A percentile compares a stretch with the other conserved stretches of the same genome.
phyloP scores from a whole-genome alignment of 2,888 invertebrate genomes.

The Athalia circularis region DNA sequence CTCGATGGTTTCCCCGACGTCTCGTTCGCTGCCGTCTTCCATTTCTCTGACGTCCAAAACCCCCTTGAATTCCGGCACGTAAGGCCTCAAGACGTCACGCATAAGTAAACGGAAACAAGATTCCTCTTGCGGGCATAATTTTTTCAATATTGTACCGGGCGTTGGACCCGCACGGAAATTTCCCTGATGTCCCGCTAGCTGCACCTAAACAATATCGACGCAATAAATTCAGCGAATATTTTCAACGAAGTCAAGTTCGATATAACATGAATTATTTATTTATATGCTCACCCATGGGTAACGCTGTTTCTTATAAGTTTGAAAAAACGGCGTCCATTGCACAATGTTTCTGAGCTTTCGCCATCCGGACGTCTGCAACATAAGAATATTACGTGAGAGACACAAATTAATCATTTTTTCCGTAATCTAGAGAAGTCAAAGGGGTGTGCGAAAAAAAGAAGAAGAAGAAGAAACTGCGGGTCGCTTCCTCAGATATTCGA shows the following conservation, averaged over 20 bases:
- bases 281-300: constrained; percentile 89
- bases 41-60: constrained; percentile 67
- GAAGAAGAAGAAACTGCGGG: too few relatives aligned
- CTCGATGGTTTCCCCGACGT: not conserved
- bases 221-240: too few relatives aligned
- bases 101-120: constrained; percentile 90
- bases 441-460: too few relatives aligned
- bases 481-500: too few relatives aligned
- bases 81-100: constrained; percentile 91
- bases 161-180: constrained; percentile 96
- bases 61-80: constrained; percentile 96
- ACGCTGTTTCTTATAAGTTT: constrained; percentile 95
- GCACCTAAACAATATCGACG: constrained; percentile 72
- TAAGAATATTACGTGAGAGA: too few relatives aligned
- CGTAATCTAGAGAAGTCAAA: too few relatives aligned
- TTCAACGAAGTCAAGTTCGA: too few relatives aligned
- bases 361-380: constrained; percentile 93
- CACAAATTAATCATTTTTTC: too few relatives aligned
- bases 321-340: constrained; percentile 97
- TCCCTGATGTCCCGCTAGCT: constrained; percentile 96
- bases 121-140: constrained; percentile 92
- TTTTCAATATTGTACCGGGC: constrained; percentile 95
- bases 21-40: constrained; percentile 64
- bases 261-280: not conserved
- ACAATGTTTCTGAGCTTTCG: constrained; percentile 94